These are phyloP conservation scores for Frankliniella fusca DNA, from an alignment of 2,888 invertebrate species.

Conservation along the genomic window DNA sequence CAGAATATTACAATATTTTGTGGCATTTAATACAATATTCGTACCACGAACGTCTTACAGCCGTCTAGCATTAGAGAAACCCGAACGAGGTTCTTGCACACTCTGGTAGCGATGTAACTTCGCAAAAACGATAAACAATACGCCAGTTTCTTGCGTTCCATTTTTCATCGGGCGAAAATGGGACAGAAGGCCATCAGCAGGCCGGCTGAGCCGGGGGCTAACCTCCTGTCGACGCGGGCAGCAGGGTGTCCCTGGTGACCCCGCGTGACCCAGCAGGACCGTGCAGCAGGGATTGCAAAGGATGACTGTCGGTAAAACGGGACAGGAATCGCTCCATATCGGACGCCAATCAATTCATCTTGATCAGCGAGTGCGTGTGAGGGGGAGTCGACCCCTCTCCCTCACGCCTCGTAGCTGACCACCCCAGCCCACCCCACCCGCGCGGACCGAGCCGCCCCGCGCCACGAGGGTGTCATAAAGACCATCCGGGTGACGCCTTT, in stretches of 20 bases:
- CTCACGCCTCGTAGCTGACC: not conserved
- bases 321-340: slow-evolving; percentile 24
- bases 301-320: slow-evolving; percentile 20
- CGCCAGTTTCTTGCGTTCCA: not conserved
- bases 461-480: not conserved
- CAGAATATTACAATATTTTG: no score
- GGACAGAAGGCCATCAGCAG: not conserved
- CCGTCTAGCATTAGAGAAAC: no score
- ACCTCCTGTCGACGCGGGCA: no score
- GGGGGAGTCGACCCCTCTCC: not conserved
- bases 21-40: no score
- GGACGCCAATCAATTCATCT: slow-evolving; percentile 22
- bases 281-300: not conserved
- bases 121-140: no score
- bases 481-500: slow-evolving; percentile 7
- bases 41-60: no score
- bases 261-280: not conserved
- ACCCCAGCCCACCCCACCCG: not conserved
- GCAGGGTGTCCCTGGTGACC: not conserved
- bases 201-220: no score
- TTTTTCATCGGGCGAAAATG: not conserved
- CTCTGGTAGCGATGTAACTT: no score
- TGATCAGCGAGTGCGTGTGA: not conserved
- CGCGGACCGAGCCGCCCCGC: not conserved
- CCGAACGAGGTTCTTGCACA: no score